Evolutionary conservation across 2,797 vertebrate genomes (phyloP).

Genomic region (Pitangus sulphuratus): DNA sequence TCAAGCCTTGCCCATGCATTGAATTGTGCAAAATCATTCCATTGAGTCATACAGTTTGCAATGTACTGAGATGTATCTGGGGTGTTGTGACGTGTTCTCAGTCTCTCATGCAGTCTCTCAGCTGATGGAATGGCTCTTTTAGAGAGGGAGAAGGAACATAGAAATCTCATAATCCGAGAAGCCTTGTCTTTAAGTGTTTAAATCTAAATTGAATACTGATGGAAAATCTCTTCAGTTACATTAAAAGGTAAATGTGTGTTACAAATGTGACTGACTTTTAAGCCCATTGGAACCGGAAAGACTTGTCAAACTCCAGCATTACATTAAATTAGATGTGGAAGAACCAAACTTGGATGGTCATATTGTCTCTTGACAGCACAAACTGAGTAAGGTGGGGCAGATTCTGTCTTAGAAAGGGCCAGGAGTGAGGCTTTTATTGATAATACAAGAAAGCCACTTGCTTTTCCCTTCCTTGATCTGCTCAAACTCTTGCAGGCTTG

Average conservation of each 20-base stretch:
- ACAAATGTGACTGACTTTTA: constrained; percentile 23
- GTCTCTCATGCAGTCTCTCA: constrained; percentile 24
- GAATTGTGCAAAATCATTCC: constrained; percentile 60
- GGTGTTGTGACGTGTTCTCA: constrained; percentile 24
- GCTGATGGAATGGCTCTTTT: constrained; percentile 22
- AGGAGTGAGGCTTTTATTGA: not conserved
- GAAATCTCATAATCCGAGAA: not conserved
- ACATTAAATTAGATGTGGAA: constrained; percentile 51
- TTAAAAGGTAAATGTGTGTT: constrained; percentile 6
- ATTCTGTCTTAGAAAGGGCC: not conserved
- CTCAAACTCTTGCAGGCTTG: not conserved
- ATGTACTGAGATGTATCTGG: constrained; percentile 49
- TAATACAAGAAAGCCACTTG: not conserved
- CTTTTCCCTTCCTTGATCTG: not conserved
- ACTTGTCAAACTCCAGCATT: constrained; percentile 23
- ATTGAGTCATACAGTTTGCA: constrained; percentile 44
- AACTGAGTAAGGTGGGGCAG: not conserved
- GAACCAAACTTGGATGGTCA: constrained; percentile 4
- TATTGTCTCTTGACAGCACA: not conserved
- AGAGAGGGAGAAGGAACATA: constrained; percentile 8
- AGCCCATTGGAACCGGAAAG: not conserved
- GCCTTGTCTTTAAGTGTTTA: constrained; percentile 26
- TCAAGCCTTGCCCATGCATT: constrained; percentile 67
- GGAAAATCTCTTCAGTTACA: not conserved
- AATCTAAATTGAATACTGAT: constrained; percentile 22